Conservation (phyloP, 2,888 invertebrate genomes). For the Epinotia ramella region DNA sequence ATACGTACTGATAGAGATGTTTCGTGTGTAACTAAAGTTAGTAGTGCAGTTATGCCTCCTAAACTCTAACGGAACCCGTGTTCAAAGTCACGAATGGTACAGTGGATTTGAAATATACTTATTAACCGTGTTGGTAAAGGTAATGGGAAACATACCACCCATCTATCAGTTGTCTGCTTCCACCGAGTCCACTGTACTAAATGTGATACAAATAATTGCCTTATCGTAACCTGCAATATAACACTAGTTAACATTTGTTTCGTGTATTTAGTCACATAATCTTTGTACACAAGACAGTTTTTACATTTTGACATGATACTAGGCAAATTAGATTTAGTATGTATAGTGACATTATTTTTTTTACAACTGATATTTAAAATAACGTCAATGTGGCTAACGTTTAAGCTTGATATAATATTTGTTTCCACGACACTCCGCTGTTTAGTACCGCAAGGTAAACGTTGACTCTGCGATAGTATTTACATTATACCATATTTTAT, state of each 20-base stretch:
- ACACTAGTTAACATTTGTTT: constrained; percentile 34
- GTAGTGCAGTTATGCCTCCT: constrained; percentile 20
- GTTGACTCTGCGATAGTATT: constrained; percentile 37
- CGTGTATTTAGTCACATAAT: constrained; percentile 12
- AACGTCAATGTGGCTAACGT: constrained; percentile 21
- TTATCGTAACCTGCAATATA: constrained; percentile 40
- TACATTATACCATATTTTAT: constrained; percentile 38
- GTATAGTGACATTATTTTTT: neutral
- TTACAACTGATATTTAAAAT: neutral
- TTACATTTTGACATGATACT: neutral
- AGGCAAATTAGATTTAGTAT: neutral
- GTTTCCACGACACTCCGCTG: constrained; percentile 8
- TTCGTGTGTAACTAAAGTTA: constrained; percentile 36
- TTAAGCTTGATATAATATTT: constrained; percentile 23
- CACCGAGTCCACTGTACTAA: constrained; percentile 16
- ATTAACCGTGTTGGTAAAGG: neutral
- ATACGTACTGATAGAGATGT: neutral
- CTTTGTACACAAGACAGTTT: neutral
- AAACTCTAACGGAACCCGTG: constrained; percentile 21
- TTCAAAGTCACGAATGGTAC: constrained; percentile 25
- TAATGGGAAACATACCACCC: neutral
- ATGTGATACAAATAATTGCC: constrained; percentile 19
- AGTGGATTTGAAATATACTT: constrained; percentile 7
- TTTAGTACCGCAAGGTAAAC: constrained; percentile 23
- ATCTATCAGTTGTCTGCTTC: neutral